phyloP scores from a whole-genome alignment of 53 echinoderm and acorn worm species.

The Paelopatides confundens region DNA sequence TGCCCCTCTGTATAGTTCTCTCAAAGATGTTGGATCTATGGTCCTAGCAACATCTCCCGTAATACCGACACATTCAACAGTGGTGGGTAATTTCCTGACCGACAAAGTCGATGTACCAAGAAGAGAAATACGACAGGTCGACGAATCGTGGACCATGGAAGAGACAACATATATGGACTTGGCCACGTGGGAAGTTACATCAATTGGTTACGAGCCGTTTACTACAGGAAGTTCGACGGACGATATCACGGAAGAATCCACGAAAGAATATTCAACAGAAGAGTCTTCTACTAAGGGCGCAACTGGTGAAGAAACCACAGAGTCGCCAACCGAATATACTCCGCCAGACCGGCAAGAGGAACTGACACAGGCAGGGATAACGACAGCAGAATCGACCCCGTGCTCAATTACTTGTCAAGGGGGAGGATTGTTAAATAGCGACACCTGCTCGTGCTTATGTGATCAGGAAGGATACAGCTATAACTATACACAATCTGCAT shows the following conservation, averaged over 20 bases:
- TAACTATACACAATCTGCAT: conserved; percentile 8
- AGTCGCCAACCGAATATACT: not conserved
- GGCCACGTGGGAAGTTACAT: not conserved
- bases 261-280: not conserved
- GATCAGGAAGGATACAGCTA: not conserved
- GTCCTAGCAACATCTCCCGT: not conserved
- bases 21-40: not conserved
- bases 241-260: not conserved
- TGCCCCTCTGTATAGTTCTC: not conserved
- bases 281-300: not conserved
- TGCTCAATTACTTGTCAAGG: not conserved
- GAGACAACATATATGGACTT: conserved; percentile 5
- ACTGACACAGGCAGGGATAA: not conserved
- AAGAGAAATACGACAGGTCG: not conserved
- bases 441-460: conserved; percentile 2
- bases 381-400: not conserved
- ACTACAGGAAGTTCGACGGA: not conserved
- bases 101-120: not conserved
- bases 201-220: no score
- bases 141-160: not conserved
- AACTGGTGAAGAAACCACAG: not conserved
- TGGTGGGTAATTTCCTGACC: conserved; percentile 9
- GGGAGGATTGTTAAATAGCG: not conserved
- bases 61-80: not conserved
- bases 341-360: not conserved